Conservation (phyloP, 2,888 invertebrate genomes). For the Lutraria lutraria region DNA sequence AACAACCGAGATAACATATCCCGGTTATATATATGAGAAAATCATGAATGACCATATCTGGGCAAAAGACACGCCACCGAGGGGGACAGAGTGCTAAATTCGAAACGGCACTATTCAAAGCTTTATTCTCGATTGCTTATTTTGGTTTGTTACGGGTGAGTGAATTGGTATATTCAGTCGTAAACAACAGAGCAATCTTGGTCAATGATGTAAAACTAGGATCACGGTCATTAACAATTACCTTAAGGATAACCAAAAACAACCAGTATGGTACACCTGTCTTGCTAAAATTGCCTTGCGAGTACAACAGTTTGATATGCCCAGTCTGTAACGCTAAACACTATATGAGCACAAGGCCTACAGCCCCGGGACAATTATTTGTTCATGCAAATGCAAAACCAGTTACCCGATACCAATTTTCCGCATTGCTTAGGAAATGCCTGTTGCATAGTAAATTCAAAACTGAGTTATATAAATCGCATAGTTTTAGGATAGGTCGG, state of each 20-base stretch:
- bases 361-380: background rate
- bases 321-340: background rate
- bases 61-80: too few species aligned
- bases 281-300: background rate
- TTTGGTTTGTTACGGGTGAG: slow-evolving; percentile 21
- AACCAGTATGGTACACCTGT: slow-evolving; percentile 10
- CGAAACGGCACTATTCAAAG: background rate
- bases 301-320: background rate
- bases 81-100: background rate
- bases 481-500: slow-evolving; percentile 34
- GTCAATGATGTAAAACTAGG: background rate
- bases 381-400: background rate
- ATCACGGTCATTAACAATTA: background rate
- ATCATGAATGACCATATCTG: too few species aligned
- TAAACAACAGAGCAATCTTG: background rate
- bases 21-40: too few species aligned
- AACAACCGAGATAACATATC: too few species aligned
- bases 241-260: slow-evolving; percentile 5
- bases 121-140: background rate
- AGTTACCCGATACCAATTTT: slow-evolving; percentile 16
- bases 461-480: background rate
- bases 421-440: background rate
- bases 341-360: background rate
- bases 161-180: background rate
- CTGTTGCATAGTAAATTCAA: background rate